These are phyloP conservation scores for Hyperoplus immaculatus DNA, from an alignment of 2,797 vertebrate species.

Conservation along the genomic window DNA sequence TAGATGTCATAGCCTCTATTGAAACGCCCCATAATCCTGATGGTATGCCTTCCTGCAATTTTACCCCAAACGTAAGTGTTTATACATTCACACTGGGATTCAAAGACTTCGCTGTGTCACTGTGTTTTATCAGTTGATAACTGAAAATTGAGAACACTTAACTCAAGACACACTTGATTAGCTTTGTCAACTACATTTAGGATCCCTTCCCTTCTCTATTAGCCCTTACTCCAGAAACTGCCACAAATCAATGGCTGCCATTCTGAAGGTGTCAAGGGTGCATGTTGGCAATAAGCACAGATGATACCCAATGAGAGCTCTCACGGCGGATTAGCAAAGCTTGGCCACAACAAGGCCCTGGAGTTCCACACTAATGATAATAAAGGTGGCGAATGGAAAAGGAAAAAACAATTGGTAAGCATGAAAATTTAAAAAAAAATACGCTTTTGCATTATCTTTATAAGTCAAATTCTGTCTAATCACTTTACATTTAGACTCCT, in stretches of 20 bases:
- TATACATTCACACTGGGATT: slow-evolving; percentile 37
- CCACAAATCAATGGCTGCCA: slow-evolving; percentile 51
- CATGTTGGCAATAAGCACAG: slow-evolving; percentile 37
- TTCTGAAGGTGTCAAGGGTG: slow-evolving; percentile 48
- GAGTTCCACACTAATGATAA: slow-evolving; percentile 36
- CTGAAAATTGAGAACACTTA: slow-evolving; percentile 16
- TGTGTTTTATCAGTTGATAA: slow-evolving; percentile 44
- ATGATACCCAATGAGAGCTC: slow-evolving; percentile 50
- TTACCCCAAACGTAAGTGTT: slow-evolving; percentile 24
- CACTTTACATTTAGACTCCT: too few relatives aligned
- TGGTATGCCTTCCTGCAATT: slow-evolving; percentile 3
- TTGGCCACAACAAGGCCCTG: slow-evolving; percentile 52
- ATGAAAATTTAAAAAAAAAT: not conserved
- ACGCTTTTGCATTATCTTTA: not conserved
- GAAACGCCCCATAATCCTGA: not conserved
- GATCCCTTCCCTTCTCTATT: slow-evolving; percentile 50
- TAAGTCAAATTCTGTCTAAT: not conserved
- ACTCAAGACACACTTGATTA: slow-evolving; percentile 65
- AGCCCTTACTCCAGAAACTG: slow-evolving; percentile 55
- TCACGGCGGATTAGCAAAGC: slow-evolving; percentile 38
- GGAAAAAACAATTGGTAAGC: slow-evolving; percentile 8
- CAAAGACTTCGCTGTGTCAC: slow-evolving; percentile 42
- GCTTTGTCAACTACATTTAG: slow-evolving; percentile 48
- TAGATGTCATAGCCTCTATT: not conserved
- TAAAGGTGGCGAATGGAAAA: not conserved